Evolutionary conservation across 2,888 invertebrate species (phyloP).

Genomic region (Malthinus seriepunctatus): DNA sequence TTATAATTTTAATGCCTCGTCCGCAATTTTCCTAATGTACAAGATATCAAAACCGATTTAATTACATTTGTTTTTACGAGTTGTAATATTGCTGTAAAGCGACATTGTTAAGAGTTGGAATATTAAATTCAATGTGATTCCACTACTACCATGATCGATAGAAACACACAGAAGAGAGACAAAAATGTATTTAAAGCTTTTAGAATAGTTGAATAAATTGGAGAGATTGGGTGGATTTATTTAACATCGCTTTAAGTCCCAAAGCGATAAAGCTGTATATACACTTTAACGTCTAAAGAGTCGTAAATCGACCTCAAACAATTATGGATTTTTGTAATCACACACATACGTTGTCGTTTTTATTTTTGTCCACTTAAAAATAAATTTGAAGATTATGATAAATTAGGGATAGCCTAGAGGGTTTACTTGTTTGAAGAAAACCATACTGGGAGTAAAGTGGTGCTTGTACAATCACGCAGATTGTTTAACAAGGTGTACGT

Average conservation of each 20-base stretch:
- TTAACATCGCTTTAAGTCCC: constrained; percentile 6
- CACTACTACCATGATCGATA: no score
- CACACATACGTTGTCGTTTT: no score
- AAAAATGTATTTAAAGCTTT: background rate
- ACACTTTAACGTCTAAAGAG: constrained; percentile 1
- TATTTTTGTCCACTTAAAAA: background rate
- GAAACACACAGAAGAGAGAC: no score
- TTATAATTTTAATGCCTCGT: no score
- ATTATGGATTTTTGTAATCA: background rate
- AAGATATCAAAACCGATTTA: no score
- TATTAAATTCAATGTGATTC: no score
- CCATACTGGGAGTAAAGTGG: constrained; percentile 1
- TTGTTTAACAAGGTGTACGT: constrained; percentile 15
- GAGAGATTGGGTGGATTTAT: constrained; percentile 7
- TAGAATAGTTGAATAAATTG: constrained; percentile 1
- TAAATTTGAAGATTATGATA: background rate
- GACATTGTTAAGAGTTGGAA: no score
- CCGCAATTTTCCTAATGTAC: no score
- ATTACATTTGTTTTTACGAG: no score
- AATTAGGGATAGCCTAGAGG: background rate
- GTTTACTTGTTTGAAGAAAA: background rate
- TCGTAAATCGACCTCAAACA: constrained; percentile 4
- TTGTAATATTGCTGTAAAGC: no score
- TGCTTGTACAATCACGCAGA: constrained; percentile 3
- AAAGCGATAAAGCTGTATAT: constrained; percentile 2